Evolutionary conservation across 2,888 invertebrate genomes (phyloP).

Genomic region (Thumatha senex): DNA sequence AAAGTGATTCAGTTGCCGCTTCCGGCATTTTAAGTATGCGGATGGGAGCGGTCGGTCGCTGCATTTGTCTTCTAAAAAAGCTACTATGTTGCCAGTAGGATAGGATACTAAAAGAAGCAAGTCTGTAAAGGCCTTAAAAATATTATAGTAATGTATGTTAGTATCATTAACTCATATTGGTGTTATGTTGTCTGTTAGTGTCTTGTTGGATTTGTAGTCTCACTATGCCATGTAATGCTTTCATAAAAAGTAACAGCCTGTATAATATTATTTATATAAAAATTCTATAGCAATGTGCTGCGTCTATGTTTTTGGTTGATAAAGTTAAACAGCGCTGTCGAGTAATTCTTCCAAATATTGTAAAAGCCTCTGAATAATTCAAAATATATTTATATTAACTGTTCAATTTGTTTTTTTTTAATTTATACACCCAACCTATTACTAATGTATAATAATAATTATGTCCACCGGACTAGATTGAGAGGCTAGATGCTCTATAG

Average conservation of each 20-base stretch:
- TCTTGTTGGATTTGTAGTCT: slow-evolving; percentile 34
- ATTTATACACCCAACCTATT: slow-evolving; percentile 30
- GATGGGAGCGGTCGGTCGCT: too few species aligned
- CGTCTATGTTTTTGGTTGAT: slow-evolving; percentile 50
- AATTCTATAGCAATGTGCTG: slow-evolving; percentile 50
- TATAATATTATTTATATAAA: slow-evolving; percentile 55
- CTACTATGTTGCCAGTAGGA: too few species aligned
- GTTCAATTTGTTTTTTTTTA: slow-evolving; percentile 76
- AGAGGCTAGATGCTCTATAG: too few species aligned
- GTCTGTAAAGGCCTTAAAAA: too few species aligned
- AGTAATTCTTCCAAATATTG: slow-evolving; percentile 81
- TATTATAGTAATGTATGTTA: slow-evolving; percentile 25
- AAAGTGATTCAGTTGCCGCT: too few species aligned
- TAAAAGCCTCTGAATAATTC: slow-evolving; percentile 83
- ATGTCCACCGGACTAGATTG: too few species aligned
- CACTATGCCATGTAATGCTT: slow-evolving; percentile 33
- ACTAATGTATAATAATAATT: background rate
- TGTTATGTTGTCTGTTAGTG: slow-evolving; percentile 48
- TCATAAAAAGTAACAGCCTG: slow-evolving; percentile 52
- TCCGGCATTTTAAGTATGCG: too few species aligned
- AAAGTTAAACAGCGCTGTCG: slow-evolving; percentile 55
- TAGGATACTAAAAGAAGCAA: too few species aligned
- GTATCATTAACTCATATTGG: slow-evolving; percentile 39
- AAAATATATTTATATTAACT: slow-evolving; percentile 84
- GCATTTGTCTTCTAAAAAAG: too few species aligned